Evolutionary conservation across 2,888 invertebrate genomes (phyloP).

Genomic region (Nephrotoma appendiculata): DNA sequence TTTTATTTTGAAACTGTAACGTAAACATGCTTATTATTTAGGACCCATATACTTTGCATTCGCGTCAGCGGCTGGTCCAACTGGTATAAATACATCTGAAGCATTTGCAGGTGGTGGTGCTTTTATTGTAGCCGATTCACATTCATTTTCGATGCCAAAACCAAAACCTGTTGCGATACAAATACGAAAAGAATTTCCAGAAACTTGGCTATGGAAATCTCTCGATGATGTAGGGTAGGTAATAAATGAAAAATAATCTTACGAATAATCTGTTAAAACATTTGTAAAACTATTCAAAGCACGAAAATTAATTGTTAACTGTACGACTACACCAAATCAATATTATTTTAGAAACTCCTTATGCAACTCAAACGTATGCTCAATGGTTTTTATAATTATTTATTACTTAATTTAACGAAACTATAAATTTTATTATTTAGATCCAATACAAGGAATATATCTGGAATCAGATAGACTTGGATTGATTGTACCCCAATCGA

Average conservation of each 20-base stretch:
- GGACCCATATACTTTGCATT: neutral
- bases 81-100: neutral
- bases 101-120: neutral
- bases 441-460: neutral
- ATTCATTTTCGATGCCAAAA: neutral
- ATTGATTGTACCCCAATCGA: neutral
- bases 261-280: too few relatives aligned
- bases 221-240: neutral
- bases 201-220: constrained; percentile 51
- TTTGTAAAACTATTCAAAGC: too few relatives aligned
- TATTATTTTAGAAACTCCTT: neutral
- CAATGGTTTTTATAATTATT: neutral
- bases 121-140: neutral
- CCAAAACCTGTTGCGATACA: neutral
- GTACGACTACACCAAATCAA: too few relatives aligned
- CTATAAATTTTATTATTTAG: neutral
- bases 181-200: constrained; percentile 46
- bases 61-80: neutral
- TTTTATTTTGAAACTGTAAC: too few relatives aligned
- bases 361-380: neutral
- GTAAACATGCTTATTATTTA: neutral
- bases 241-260: too few relatives aligned
- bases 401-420: neutral
- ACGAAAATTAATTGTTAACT: neutral
- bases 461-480: neutral